Evolutionary conservation across 2,888 invertebrate species (phyloP).

Genomic region (Eueremaeus valkanovi): DNA sequence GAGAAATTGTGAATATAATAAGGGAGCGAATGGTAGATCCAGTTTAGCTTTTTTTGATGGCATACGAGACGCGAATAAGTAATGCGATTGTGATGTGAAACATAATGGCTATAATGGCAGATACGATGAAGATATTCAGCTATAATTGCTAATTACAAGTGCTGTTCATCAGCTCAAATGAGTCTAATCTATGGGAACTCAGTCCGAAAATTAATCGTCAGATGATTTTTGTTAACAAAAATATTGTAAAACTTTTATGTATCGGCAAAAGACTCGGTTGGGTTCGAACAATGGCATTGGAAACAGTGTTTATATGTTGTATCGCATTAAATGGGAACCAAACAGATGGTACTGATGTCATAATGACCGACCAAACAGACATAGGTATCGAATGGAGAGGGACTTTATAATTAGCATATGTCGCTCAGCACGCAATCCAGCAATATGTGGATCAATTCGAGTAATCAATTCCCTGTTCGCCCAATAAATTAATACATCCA

Average conservation of each 20-base stretch:
- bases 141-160: slow-evolving; percentile 1
- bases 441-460: slow-evolving; percentile 23
- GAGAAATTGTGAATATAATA: slow-evolving; percentile 1
- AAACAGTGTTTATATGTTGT: neutral
- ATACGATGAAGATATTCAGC: slow-evolving; percentile 12
- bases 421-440: slow-evolving; percentile 15
- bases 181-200: slow-evolving; percentile 2
- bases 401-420: slow-evolving; percentile 13
- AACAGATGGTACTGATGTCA: slow-evolving; percentile 31
- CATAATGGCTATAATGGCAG: slow-evolving; percentile 16
- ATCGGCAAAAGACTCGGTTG: neutral
- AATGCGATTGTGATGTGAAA: slow-evolving; percentile 11
- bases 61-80: slow-evolving; percentile 18
- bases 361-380: slow-evolving; percentile 7
- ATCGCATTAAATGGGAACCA: slow-evolving; percentile 22
- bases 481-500: slow-evolving; percentile 8
- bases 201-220: slow-evolving; percentile 3
- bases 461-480: slow-evolving; percentile 16
- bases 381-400: slow-evolving; percentile 18
- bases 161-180: slow-evolving; percentile 14
- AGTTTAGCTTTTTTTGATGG: slow-evolving; percentile 18
- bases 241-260: neutral
- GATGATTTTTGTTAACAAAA: neutral
- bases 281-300: neutral
- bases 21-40: neutral